Conservation (phyloP, 2,888 invertebrate species). For the Hybos culiciformis region DNA sequence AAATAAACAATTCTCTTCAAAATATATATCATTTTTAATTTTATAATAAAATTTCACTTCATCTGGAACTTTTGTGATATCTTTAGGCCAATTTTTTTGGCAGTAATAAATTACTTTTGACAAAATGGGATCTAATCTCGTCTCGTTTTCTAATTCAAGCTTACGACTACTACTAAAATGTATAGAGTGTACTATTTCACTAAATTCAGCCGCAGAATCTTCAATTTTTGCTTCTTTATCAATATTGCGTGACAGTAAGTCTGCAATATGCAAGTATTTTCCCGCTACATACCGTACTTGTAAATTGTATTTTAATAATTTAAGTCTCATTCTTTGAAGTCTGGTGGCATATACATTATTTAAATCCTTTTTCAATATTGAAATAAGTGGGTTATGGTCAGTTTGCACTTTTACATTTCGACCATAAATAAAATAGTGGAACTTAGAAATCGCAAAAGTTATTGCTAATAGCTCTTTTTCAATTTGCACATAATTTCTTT, state of each 20-base stretch:
- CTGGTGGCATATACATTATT: slow-evolving; percentile 8
- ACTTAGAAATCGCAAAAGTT: neutral
- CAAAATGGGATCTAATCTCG: too few relatives aligned
- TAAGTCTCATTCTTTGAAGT: slow-evolving; percentile 14
- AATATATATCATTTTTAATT: slow-evolving; percentile 13
- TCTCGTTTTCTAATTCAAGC: too few relatives aligned
- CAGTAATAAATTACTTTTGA: too few relatives aligned
- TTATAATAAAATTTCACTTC: slow-evolving; percentile 13
- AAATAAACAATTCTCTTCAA: slow-evolving; percentile 15
- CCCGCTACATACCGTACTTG: slow-evolving; percentile 5
- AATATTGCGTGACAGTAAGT: slow-evolving; percentile 39
- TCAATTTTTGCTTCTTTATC: neutral
- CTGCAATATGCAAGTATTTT: slow-evolving; percentile 8
- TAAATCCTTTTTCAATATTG: slow-evolving; percentile 15
- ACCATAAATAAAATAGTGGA: slow-evolving; percentile 3
- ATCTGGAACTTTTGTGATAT: slow-evolving; percentile 6
- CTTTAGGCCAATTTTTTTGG: slow-evolving; percentile 12
- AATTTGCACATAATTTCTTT: slow-evolving; percentile 14
- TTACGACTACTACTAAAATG: slow-evolving; percentile 1
- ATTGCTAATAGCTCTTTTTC: slow-evolving; percentile 9
- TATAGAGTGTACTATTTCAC: slow-evolving; percentile 7
- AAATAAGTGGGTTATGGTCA: slow-evolving; percentile 11
- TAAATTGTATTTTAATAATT: slow-evolving; percentile 4
- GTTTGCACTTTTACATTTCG: neutral
- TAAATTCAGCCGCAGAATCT: slow-evolving; percentile 1